phyloP scores from a whole-genome alignment of 35 echinoderm and acorn worm species.

The Heliocidaris erythrogramma region DNA sequence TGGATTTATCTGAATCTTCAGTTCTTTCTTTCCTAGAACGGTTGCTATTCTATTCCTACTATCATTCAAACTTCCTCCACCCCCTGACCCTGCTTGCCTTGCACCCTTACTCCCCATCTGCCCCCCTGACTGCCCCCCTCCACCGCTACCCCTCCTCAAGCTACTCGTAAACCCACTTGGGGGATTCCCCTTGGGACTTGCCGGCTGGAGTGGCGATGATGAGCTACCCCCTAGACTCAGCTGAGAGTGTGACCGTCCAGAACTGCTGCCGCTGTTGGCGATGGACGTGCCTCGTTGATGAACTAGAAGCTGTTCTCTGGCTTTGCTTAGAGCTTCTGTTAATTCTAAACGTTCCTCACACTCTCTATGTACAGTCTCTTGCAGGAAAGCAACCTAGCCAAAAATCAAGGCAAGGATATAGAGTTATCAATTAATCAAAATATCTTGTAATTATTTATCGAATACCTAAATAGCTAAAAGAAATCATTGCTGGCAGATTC shows the following conservation, averaged over 20 bases:
- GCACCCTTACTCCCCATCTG: not conserved
- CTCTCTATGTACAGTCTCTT: slow-evolving; percentile 90
- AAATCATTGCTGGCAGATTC: no score
- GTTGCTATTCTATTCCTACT: slow-evolving; percentile 74
- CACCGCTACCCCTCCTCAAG: not conserved
- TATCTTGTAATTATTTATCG: no score
- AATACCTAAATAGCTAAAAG: no score
- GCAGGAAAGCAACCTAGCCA: slow-evolving; percentile 77
- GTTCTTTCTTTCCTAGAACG: slow-evolving; percentile 62
- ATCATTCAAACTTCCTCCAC: slow-evolving; percentile 62
- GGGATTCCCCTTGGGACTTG: not conserved
- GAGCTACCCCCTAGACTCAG: not conserved
- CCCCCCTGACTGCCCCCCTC: not conserved
- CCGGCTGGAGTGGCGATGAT: not conserved
- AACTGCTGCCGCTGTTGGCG: not conserved
- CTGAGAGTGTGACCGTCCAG: slow-evolving; percentile 23
- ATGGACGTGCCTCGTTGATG: slow-evolving; percentile 63
- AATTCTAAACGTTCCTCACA: slow-evolving; percentile 94
- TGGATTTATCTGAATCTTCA: not conserved
- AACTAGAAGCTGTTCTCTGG: slow-evolving; percentile 78
- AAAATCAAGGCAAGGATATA: not conserved
- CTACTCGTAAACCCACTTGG: not conserved
- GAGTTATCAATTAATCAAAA: not conserved
- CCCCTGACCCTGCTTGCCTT: not conserved
- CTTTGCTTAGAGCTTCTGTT: slow-evolving; percentile 82